Base-by-base conservation (phyloP, 2,113 vertebrate species). In the Girardinichthys multiradiatus region DNA sequence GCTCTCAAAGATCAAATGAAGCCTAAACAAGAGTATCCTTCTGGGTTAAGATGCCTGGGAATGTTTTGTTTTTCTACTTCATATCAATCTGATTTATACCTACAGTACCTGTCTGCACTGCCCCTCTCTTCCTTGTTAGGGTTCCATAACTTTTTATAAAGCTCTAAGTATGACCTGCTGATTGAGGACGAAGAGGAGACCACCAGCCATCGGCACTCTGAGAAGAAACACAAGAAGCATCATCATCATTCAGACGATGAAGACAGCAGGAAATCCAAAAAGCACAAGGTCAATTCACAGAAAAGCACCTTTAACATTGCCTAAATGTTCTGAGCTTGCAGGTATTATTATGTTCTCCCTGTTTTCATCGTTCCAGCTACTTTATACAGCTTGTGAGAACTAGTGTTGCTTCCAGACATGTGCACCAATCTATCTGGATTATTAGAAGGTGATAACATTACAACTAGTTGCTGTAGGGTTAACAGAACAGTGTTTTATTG, bases 1-100 rank as follows among this genome's bases (percentile, higher is more conserved):
- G 89, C 95, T 75, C 90, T 99, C 64, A 99, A 98, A 85, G 96
- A 99, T 60, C 96, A 96, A 88, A 85, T 90, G 24, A 98, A 96
- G 78, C 95, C 94, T 57, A 96, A 95, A 82, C 97, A 96, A 76
- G 96, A 98, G 98, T 99, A 99, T 99, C 97, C 95, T 97, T 95
- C 48, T n/a, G 21, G 24, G 24, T 54, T 54, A 7, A n/a, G 17
- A 4, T n/a, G 24, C 7, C 48, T 24, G 48, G 21, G 7, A 24
- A 54, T 7, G 45, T 51, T 35, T 15, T 62, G 2, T 27, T 19
- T 73, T 17, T 37, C 71, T 28, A 28, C 31, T 63, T 58, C 4
- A 17, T 45, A 45, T 19, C 17, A 14, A 19, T 45, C 42, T 19
- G 42, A 45, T 45, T 45, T 5, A n/a, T n/a, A n/a, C n/a, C n/a